These are phyloP conservation scores for Amiota communis DNA, from an alignment of 2,888 invertebrate species.

Conservation along the genomic window DNA sequence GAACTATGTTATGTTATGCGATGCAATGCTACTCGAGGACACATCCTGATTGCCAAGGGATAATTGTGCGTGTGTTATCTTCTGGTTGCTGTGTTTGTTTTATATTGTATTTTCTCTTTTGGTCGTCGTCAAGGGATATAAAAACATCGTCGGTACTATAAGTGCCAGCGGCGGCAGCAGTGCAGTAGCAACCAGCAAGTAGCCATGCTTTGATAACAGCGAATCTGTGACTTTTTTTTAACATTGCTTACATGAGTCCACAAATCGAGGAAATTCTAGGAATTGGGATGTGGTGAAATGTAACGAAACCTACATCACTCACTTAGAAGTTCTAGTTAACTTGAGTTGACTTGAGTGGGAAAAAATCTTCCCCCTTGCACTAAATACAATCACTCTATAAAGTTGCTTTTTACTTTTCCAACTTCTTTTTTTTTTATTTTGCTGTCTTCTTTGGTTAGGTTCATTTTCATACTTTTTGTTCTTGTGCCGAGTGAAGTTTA, in stretches of 20 bases:
- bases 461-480: background rate
- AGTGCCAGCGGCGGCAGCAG: background rate
- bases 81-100: slow-evolving; percentile 1
- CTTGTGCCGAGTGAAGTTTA: background rate
- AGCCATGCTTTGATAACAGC: slow-evolving; percentile 15
- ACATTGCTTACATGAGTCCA: background rate
- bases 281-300: background rate
- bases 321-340: slow-evolving; percentile 61
- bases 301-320: slow-evolving; percentile 61
- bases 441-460: background rate
- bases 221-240: background rate
- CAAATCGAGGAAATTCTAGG: background rate
- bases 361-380: background rate
- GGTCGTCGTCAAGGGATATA: background rate
- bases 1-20: background rate
- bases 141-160: no score
- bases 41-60: slow-evolving; percentile 1
- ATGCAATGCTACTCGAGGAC: background rate
- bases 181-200: background rate
- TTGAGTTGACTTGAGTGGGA: background rate
- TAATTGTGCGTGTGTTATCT: slow-evolving; percentile 11
- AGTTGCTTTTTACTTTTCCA: background rate
- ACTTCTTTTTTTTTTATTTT: background rate
- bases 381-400: slow-evolving; percentile 7
- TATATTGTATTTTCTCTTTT: slow-evolving; percentile 5